phyloP scores from a whole-genome alignment of 2,888 invertebrate genomes.

The Tribolium freemani region DNA sequence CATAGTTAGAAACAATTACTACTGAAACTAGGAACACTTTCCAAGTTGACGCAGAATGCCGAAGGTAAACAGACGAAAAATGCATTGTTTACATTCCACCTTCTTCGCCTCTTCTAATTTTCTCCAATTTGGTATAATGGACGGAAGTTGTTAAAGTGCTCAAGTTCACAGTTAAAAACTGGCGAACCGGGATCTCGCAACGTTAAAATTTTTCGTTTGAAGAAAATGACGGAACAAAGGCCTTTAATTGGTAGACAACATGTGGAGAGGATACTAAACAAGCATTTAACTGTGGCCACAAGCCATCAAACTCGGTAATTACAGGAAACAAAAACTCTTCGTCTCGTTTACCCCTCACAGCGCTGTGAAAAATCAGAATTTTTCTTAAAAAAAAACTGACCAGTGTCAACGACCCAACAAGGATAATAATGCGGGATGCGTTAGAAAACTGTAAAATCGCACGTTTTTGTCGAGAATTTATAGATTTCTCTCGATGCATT shows the following conservation, averaged over 20 bases:
- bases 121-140: background rate
- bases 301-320: constrained; percentile 15
- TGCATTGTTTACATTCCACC: constrained; percentile 9
- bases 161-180: constrained; percentile 22
- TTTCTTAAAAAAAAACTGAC: background rate
- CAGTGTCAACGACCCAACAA: background rate
- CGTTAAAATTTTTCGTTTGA: constrained; percentile 10
- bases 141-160: constrained; percentile 22
- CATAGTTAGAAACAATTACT: too few species aligned
- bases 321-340: constrained; percentile 15
- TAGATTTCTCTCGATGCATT: constrained; percentile 37
- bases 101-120: background rate
- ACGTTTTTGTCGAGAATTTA: constrained; percentile 13
- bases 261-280: constrained; percentile 26
- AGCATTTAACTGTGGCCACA: constrained; percentile 19
- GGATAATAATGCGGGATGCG: background rate
- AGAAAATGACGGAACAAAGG: constrained; percentile 19
- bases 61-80: background rate
- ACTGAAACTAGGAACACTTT: background rate
- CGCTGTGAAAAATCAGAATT: background rate
- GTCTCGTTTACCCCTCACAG: constrained; percentile 6
- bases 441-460: constrained; percentile 5
- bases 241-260: constrained; percentile 26
- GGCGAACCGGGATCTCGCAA: background rate
- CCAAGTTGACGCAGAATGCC: too few species aligned